phyloP scores from a whole-genome alignment of 2,113 vertebrate species.

The Lophochroa leadbeateri region DNA sequence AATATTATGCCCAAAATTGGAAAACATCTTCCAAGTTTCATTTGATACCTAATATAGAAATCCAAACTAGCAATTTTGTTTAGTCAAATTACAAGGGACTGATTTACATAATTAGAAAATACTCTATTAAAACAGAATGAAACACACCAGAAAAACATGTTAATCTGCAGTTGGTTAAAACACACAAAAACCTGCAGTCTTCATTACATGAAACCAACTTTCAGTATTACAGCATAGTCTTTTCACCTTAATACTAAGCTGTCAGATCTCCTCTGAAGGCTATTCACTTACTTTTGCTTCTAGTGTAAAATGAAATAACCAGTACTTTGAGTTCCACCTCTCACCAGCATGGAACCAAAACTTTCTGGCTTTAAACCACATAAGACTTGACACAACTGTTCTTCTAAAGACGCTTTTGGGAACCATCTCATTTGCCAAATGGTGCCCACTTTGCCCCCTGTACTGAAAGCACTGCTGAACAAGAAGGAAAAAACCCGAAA shows the following conservation, averaged over 20 bases:
- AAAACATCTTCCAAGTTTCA: not conserved
- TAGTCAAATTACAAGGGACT: not conserved
- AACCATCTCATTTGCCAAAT: not conserved
- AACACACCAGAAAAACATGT: not conserved
- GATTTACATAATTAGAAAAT: not conserved
- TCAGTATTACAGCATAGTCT: not conserved
- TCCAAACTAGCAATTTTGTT: not conserved
- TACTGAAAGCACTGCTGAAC: not conserved
- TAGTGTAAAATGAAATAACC: not conserved
- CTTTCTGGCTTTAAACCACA: not conserved
- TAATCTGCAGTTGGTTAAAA: not conserved
- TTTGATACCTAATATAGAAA: not conserved
- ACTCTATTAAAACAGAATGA: not conserved
- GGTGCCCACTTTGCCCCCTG: not conserved
- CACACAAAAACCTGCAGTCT: not conserved
- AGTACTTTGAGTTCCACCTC: not conserved
- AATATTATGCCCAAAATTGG: not conserved
- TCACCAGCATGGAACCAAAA: not conserved
- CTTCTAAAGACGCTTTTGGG: not conserved
- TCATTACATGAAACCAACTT: not conserved
- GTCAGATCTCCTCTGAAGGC: not conserved
- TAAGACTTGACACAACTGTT: not conserved
- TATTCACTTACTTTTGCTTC: not conserved
- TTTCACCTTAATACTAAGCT: fast-evolving
- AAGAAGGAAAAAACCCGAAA: not conserved